These are phyloP conservation scores for Melozone crissalis DNA, from an alignment of 2,113 vertebrate species.

Conservation along the genomic window DNA sequence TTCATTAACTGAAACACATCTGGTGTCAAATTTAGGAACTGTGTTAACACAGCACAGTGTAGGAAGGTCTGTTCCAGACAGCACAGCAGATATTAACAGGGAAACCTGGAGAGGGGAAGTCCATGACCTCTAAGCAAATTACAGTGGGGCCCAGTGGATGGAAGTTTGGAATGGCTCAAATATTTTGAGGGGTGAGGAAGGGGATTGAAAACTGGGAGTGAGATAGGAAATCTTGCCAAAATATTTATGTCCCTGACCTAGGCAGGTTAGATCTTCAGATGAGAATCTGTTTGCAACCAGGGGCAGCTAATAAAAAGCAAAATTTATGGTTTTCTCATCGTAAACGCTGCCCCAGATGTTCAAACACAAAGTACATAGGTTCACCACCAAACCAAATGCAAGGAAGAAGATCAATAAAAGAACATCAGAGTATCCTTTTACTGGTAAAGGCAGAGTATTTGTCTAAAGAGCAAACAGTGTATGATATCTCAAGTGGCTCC, in stretches of 20 bases:
- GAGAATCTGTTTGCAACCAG: constrained; percentile 51
- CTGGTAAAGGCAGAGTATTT: constrained; percentile 27
- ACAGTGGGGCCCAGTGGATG: background rate
- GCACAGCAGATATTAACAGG: background rate
- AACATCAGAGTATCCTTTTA: constrained; percentile 53
- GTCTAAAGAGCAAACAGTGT: constrained; percentile 21
- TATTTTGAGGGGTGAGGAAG: constrained; percentile 21
- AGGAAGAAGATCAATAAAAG: constrained; percentile 51
- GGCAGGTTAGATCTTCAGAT: constrained; percentile 61
- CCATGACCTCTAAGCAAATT: constrained; percentile 39
- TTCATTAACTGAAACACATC: background rate
- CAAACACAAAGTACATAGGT: constrained; percentile 51
- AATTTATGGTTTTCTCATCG: constrained; percentile 50
- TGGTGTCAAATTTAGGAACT: background rate
- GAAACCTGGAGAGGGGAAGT: constrained; percentile 20
- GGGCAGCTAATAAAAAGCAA: constrained; percentile 56
- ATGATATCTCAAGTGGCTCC: constrained; percentile 25
- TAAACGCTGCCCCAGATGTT: constrained; percentile 56
- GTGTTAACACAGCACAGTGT: background rate
- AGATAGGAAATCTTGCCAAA: constrained; percentile 50
- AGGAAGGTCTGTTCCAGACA: background rate
- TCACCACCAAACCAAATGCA: constrained; percentile 44
- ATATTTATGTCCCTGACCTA: constrained; percentile 67
- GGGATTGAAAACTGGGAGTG: constrained; percentile 13
- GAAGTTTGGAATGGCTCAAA: constrained; percentile 57